phyloP scores from a whole-genome alignment of 1,140 invertebrate species.

The Coenobita brevimanus region DNA sequence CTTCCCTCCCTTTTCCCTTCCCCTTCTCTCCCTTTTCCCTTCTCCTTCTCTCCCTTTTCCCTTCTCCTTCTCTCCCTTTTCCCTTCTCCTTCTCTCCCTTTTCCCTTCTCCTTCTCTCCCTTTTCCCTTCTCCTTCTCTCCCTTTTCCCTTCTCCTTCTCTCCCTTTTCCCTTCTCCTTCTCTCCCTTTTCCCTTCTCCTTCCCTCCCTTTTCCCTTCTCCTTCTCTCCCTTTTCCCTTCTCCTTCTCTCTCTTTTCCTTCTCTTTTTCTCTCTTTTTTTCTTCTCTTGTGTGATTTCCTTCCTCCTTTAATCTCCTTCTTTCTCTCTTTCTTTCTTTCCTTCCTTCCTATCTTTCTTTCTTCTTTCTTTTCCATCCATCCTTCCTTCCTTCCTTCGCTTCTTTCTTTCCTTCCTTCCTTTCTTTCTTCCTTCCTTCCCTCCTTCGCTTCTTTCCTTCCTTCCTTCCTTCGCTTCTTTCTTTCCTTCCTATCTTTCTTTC shows the following conservation, averaged over 20 bases:
- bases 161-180: constrained; percentile 11
- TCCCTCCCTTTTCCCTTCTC: background rate
- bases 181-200: background rate
- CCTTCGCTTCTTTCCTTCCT: background rate
- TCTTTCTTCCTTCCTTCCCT: no score
- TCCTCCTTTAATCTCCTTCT: background rate
- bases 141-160: background rate
- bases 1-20: no score
- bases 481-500: background rate
- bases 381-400: no score
- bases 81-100: background rate
- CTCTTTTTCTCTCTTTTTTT: background rate
- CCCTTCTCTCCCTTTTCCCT: constrained; percentile 6
- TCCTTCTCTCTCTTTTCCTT: background rate
- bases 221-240: background rate
- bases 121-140: no score
- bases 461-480: background rate
- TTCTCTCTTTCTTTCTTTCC: no score
- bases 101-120: background rate
- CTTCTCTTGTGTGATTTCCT: background rate
- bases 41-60: background rate
- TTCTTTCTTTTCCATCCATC: no score
- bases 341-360: no score
- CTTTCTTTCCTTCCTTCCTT: no score
- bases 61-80: background rate